Conservation (phyloP, 2,888 invertebrate genomes). For the Acrobeloides nanus region DNA sequence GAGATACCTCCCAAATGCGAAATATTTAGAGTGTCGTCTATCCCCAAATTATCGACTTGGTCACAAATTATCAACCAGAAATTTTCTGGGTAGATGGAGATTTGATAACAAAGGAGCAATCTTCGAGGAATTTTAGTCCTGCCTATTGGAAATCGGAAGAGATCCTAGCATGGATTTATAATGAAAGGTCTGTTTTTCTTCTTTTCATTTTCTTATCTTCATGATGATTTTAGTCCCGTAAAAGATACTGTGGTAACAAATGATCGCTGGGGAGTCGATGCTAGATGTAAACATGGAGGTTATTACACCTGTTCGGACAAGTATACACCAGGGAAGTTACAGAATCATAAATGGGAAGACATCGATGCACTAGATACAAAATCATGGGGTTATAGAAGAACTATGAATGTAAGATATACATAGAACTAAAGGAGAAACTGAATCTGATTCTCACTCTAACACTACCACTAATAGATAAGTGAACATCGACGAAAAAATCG, state of each 20-base stretch:
- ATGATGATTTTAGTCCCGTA: slow-evolving; percentile 69
- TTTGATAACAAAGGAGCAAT: slow-evolving; percentile 69
- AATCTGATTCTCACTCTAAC: too few relatives aligned
- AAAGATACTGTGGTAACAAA: slow-evolving; percentile 79
- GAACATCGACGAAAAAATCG: too few relatives aligned
- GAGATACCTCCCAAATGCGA: too few relatives aligned
- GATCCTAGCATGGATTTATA: slow-evolving; percentile 84
- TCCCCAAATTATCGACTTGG: slow-evolving; percentile 51
- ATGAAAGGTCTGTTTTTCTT: too few relatives aligned
- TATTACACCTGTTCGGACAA: slow-evolving; percentile 78
- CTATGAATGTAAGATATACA: slow-evolving; percentile 52
- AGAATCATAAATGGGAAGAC: slow-evolving; percentile 59
- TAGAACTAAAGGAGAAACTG: too few relatives aligned
- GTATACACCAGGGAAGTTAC: slow-evolving; percentile 60
- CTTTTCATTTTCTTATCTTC: too few relatives aligned
- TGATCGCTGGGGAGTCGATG: slow-evolving; percentile 81
- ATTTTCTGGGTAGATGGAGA: slow-evolving; percentile 86
- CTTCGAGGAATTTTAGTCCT: too few relatives aligned
- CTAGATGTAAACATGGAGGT: slow-evolving; percentile 77
- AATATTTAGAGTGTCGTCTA: too few relatives aligned
- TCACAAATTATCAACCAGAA: slow-evolving; percentile 61
- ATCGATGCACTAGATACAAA: slow-evolving; percentile 57
- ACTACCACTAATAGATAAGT: too few relatives aligned
- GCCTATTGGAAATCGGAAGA: slow-evolving; percentile 75
- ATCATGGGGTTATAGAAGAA: slow-evolving; percentile 59